Base-by-base conservation (phyloP, 2,113 vertebrate genomes). In the Nipponia nippon region DNA sequence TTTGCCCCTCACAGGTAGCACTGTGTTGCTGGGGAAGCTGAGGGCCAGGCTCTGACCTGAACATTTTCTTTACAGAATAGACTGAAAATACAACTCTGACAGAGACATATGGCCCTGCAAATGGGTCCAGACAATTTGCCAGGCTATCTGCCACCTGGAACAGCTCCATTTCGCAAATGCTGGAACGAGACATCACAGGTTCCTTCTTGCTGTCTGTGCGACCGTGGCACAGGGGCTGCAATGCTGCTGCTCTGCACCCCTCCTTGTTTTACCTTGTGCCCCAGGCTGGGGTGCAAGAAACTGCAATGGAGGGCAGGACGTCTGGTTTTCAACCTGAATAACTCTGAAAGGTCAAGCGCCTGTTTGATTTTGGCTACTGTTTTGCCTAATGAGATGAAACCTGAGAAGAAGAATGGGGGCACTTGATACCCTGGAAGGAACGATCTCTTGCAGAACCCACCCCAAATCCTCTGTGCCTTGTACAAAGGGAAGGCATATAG, bases 81-180 rank as follows among this genome's bases (percentile, higher is more conserved):
- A 63, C 49, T 38, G 94, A 96, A 93, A 96, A 89, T 69, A 67
- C 56, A 80, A 50, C 34, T 90, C 47, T 72, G 62, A 83, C 0
- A 0, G 77, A 97, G 92, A 95, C 90, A 92, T 92, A 96, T 72
- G 83, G 95, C 88, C 78, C 78, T 79, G 25, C 26, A 94, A 88
- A 93, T 67, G 62, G 73, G 81, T 87, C 52, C 93, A 96, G 85
- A 95, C 55, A 94, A 92, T 93, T 96, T 96, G 69, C 62, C 83
- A 88, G 93, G 63, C 81, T 95, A 95, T 86, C 65, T 91, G 87
- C 72, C 96, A 95, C 94, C 83, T 97, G 89, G 91, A 97, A 95
- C 50, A 46, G 50, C 42, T 95, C 91, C 90, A 89, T 69, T 85
- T 91, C 0, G 0, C 46, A 90, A 83, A 84, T 66, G 49, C 63